These are phyloP conservation scores for Gymnarchus niloticus DNA, from an alignment of 2,113 vertebrate species.

Conservation along the genomic window DNA sequence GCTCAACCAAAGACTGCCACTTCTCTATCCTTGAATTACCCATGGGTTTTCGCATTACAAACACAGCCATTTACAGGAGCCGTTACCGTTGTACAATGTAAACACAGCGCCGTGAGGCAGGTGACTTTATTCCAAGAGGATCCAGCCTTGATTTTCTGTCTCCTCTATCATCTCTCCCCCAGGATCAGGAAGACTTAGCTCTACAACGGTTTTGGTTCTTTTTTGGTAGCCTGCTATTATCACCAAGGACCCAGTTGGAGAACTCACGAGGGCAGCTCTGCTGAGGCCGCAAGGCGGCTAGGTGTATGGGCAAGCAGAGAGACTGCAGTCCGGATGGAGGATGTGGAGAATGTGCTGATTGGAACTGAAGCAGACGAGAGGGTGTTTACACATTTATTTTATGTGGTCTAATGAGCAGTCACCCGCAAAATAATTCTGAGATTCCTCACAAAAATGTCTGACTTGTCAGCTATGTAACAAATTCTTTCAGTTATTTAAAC, in stretches of 20 bases:
- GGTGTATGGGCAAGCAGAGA: slow-evolving; percentile 47
- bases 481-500: neutral
- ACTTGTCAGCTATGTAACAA: neutral
- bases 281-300: slow-evolving; percentile 41
- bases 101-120: slow-evolving; percentile 29
- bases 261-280: slow-evolving; percentile 29
- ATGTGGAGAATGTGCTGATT: slow-evolving; percentile 57
- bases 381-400: slow-evolving; percentile 15
- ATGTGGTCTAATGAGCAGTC: neutral
- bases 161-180: slow-evolving; percentile 37
- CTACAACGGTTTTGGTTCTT: slow-evolving; percentile 53
- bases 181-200: slow-evolving; percentile 60
- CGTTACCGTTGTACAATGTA: slow-evolving; percentile 43
- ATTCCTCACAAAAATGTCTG: neutral
- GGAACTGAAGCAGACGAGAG: slow-evolving; percentile 61
- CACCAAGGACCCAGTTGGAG: slow-evolving; percentile 47
- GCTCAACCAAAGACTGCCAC: slow-evolving; percentile 52
- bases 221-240: slow-evolving; percentile 50
- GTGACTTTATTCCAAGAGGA: slow-evolving; percentile 24
- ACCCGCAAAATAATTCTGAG: neutral
- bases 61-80: slow-evolving; percentile 55
- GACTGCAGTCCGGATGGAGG: slow-evolving; percentile 63
- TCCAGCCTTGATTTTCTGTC: slow-evolving; percentile 47
- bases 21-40: slow-evolving; percentile 49
- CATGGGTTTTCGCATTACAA: slow-evolving; percentile 54